A percentile compares a stretch with the other conserved stretches of the same genome.
These are phyloP conservation scores for Macroglossus sobrinus DNA, from an alignment of 2,113 vertebrate species.

Conservation along the genomic window DNA sequence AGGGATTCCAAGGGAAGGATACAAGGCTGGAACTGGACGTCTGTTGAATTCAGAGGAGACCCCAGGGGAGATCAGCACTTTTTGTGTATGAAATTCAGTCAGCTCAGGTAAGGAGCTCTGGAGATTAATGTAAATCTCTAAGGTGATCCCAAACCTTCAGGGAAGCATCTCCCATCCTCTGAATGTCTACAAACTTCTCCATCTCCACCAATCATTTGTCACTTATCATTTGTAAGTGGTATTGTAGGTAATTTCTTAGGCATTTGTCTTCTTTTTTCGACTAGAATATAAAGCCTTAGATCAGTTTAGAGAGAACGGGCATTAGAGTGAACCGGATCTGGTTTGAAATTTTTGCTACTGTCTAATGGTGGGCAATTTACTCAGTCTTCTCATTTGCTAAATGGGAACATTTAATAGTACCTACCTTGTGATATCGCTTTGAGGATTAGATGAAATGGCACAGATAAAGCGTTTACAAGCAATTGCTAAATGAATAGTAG, in stretches of 20 bases:
- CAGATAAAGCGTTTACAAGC: not conserved
- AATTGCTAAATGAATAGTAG: not conserved
- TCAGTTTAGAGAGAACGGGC: not conserved
- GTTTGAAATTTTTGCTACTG: not conserved
- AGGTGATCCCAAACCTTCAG: not conserved
- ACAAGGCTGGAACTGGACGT: not conserved
- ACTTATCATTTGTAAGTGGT: not conserved
- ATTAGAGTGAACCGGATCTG: not conserved
- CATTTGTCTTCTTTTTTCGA: not conserved
- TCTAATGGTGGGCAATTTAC: not conserved
- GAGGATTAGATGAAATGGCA: not conserved
- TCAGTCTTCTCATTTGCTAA: not conserved
- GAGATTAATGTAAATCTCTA: not conserved
- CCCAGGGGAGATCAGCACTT: not conserved
- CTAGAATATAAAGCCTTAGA: not conserved
- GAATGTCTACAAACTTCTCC: not conserved
- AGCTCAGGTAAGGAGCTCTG: not conserved
- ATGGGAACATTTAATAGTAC: not conserved
- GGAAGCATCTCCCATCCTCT: not conserved
- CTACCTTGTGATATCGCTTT: not conserved
- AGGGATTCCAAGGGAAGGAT: not conserved
- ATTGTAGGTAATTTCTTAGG: not conserved
- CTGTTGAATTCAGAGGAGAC: not conserved
- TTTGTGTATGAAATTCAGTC: not conserved
- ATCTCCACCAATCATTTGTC: not conserved